Base-by-base conservation (phyloP, 2,113 vertebrate species). In the Capricornis sumatraensis region DNA sequence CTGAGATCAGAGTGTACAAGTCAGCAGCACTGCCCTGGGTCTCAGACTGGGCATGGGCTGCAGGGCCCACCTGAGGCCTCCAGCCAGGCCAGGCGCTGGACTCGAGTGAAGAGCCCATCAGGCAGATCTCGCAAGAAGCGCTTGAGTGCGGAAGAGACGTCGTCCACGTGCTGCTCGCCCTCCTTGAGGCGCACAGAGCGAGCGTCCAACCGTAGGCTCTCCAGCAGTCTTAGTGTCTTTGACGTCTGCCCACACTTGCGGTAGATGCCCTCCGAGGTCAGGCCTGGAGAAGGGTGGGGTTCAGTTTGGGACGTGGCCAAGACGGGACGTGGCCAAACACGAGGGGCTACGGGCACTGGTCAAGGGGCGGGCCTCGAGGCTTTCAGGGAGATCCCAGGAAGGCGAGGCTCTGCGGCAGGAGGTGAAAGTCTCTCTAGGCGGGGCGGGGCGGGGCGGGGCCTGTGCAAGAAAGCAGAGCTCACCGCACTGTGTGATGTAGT, bases 191-290 rank as follows among this genome's bases (percentile, higher is more conserved):
- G 94, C 67, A 99, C 98, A 0, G 99, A 98, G 45, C 99, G 99
- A 0, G 99, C 99, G 0, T 99, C 99, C 3, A 93, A 98, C 6
- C 99, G 98, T 50, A 99, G 99, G 58, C 95, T 93, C 87, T 99
- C 99, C 84, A 99, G 98, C 91, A 99, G 98, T 21, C 97, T 97
- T 15, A 99, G 99, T 30, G 99, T 99, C 85, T 99, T 99, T 0
- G 99, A 99, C 62, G 99, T 99, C 98, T 99, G 99, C 0, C 99
- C 99, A 0, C 99, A 99, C 98, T 99, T 99, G 60, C 99, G 99
- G 98, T 99, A 99, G 98, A 99, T 99, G 11, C 99, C 99, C 97
- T 99, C 99, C 0, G 99, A 99, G 0, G 98, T 99, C 97, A 99
- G 96, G 19, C 99, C 99, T 99, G 95, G 0, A 13, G 50, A 83